Base-by-base conservation (phyloP, 2,888 invertebrate species). In the Epiblema foenella region DNA sequence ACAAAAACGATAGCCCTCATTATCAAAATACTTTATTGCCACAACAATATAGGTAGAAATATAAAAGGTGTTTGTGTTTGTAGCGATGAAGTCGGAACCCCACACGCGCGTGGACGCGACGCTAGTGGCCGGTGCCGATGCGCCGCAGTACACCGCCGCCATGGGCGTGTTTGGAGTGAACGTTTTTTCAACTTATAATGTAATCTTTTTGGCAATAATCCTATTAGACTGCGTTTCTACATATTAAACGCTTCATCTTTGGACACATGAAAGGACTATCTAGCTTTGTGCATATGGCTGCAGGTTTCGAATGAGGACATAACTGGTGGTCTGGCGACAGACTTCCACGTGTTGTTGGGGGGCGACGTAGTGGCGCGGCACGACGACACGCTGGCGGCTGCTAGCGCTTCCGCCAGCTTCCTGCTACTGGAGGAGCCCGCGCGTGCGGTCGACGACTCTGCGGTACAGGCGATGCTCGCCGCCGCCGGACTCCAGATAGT, bases 61-160 rank as follows among this genome's bases (percentile, higher is more conserved):
- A 33, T 33, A 33, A 8, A 33, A 2, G 2, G 8, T 5, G 33
- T 33, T 42, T 42, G 15, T 37, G 20, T 15, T 8, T 15, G 42
- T 95, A 65, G 93, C 96, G 75, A 89, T 97, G 63, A 95, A 96
- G 85, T 94, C 94, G 18, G 98, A 98, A 91, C 97, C 98, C 77
- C 57, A 94, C 88, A 91, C 96, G 74, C 94, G 95, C 66, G 94
- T 95, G 33, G 96, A 97, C 62, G 94, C 87, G 7, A 9, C 75
- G 70, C 80, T 90, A 72, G 88, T 87, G 37, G 89, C 95, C 0
- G 92, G 94, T 52, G 89, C 94, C 78, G 93, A 54, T 52, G 76
- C 79, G n/a, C 94, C 95, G 24, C 85, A 89, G 0, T 95, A 96
- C 80, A 82, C 90, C 11, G 87, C 94, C 54, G 85, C 90, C 33